These are phyloP conservation scores for Lutra lutra DNA, from an alignment of 2,797 vertebrate genomes.

Conservation along the genomic window DNA sequence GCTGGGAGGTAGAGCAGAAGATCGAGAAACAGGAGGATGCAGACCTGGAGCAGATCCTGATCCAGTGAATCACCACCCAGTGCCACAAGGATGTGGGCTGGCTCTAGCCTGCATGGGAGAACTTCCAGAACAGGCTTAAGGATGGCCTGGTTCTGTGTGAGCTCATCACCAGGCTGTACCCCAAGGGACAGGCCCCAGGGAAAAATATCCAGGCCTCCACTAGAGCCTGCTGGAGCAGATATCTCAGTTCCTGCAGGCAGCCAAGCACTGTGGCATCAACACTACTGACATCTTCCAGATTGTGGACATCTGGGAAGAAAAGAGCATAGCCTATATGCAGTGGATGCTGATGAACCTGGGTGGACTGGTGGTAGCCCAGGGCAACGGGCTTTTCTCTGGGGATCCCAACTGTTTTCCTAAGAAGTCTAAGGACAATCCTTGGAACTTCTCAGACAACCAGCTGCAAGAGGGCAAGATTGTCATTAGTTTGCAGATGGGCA, in stretches of 20 bases:
- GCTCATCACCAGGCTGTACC: constrained; percentile 88
- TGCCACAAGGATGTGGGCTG: constrained; percentile 77
- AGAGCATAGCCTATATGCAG: constrained; percentile 88
- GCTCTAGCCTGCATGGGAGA: constrained; percentile 80
- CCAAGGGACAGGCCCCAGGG: constrained; percentile 82
- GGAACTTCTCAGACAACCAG: constrained; percentile 94
- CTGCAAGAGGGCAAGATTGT: constrained; percentile 96
- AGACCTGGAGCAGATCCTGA: constrained; percentile 87
- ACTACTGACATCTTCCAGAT: constrained; percentile 89
- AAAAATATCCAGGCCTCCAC: constrained; percentile 83
- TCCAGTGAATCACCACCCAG: constrained; percentile 87
- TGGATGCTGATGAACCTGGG: constrained; percentile 88
- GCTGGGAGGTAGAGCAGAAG: constrained; percentile 89
- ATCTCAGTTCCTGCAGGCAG: constrained; percentile 86
- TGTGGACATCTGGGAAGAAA: constrained; percentile 89
- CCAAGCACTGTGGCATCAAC: constrained; percentile 85
- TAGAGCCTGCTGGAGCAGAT: constrained; percentile 90
- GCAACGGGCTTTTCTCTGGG: constrained; percentile 84
- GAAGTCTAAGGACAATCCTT: constrained; percentile 96
- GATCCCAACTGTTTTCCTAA: constrained; percentile 90
- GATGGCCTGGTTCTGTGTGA: constrained; percentile 87
- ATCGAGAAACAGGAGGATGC: constrained; percentile 88
- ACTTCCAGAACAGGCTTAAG: constrained; percentile 89
- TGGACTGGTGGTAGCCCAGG: constrained; percentile 85
- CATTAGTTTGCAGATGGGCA: constrained; percentile 98